Percentiles rank a stretch among this genome's conserved stretches.
phyloP scores from a whole-genome alignment of 35 echinoderm and acorn worm species.

The Apostichopus californicus region DNA sequence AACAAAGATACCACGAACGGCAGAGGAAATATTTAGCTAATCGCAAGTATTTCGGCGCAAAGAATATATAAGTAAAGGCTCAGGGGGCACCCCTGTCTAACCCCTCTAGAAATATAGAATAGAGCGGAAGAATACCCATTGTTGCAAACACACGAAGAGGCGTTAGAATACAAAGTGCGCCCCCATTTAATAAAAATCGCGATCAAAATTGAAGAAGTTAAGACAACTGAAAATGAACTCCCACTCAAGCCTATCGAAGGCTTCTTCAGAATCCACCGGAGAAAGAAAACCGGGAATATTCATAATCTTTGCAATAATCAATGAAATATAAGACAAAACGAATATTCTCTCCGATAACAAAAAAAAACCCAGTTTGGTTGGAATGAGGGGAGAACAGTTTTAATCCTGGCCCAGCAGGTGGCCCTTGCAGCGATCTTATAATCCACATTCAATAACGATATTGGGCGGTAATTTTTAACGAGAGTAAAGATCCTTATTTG shows the following conservation, averaged over 20 bases:
- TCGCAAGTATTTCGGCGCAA: constrained; percentile 1
- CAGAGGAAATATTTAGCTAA: not conserved
- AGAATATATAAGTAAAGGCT: constrained; percentile 21
- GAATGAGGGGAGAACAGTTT: not conserved
- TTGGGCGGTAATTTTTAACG: constrained; percentile 48
- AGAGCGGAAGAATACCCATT: constrained; percentile 14
- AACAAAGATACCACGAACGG: not conserved
- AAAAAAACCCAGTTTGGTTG: no score
- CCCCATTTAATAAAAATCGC: not conserved
- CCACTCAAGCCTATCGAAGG: constrained; percentile 2
- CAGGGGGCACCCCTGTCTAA: constrained; percentile 28
- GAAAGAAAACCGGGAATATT: not conserved
- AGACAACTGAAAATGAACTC: not conserved
- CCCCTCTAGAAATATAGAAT: not conserved
- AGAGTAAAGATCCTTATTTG: not conserved
- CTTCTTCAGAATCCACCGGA: not conserved
- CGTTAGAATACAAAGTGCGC: not conserved
- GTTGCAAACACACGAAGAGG: constrained; percentile 4
- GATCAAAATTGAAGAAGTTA: not conserved
- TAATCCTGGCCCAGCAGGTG: not conserved
- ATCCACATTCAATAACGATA: constrained; percentile 49
- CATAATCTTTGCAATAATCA: no score
- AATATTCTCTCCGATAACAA: no score
- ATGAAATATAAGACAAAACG: no score
- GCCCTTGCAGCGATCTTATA: constrained; percentile 18